Percentiles rank a stretch among this genome's conserved stretches.
Evolutionary conservation across 2,888 invertebrate species (phyloP).

Genomic region (Erebia aethiops): DNA sequence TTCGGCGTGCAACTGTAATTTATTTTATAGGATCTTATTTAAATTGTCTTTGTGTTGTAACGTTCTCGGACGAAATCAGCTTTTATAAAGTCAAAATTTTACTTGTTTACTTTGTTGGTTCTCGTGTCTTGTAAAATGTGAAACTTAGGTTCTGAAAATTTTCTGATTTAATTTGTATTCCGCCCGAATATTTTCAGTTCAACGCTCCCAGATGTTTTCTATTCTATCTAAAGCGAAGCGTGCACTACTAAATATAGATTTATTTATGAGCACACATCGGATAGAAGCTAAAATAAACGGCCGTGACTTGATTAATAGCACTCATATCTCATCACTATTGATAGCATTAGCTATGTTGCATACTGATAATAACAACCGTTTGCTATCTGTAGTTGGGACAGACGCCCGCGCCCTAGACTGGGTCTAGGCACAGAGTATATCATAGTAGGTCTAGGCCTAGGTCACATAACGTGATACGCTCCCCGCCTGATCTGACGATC

Average conservation of each 20-base stretch:
- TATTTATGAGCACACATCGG: neutral
- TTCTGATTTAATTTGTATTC: neutral
- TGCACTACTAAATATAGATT: neutral
- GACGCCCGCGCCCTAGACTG: neutral
- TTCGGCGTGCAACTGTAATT: no score
- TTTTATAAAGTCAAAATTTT: neutral
- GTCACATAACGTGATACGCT: neutral
- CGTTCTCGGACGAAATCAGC: no score
- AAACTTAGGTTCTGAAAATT: neutral
- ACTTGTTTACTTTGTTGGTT: neutral
- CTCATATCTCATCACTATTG: neutral
- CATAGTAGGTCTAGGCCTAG: no score
- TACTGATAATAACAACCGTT: no score
- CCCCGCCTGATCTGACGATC: neutral
- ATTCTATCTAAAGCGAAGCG: neutral
- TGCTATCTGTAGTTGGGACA: neutral
- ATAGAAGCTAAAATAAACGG: neutral
- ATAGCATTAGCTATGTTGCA: neutral
- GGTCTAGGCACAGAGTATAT: neutral
- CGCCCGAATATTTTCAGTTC: constrained; percentile 3
- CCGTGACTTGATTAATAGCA: neutral
- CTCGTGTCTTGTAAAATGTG: neutral
- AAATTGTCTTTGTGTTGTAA: no score
- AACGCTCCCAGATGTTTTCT: constrained; percentile 5
- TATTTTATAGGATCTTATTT: no score